A percentile compares a stretch with the other conserved stretches of the same genome.
These are phyloP conservation scores for Acrocephalus scirpaceus DNA, from an alignment of 2,797 vertebrate species.

Conservation along the genomic window DNA sequence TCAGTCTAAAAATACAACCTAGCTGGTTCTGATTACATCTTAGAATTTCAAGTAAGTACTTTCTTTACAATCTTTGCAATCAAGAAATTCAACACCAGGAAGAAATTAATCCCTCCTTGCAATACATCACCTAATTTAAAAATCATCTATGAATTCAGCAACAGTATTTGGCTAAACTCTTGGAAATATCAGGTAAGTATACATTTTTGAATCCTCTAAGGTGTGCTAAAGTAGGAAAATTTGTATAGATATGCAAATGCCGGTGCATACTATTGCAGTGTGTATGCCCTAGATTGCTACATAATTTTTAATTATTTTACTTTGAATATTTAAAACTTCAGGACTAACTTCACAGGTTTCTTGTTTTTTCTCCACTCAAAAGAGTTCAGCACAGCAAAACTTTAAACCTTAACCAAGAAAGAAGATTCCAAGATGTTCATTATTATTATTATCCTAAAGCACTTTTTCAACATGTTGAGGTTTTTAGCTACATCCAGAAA, in stretches of 20 bases:
- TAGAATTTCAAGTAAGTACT: neutral
- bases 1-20: neutral
- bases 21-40: neutral
- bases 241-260: neutral
- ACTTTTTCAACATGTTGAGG: neutral
- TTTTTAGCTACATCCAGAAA: neutral
- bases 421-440: neutral
- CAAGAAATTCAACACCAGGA: neutral
- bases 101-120: slow-evolving; percentile 2
- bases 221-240: neutral
- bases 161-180: neutral
- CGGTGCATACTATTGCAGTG: neutral
- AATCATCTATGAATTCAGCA: neutral
- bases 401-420: neutral
- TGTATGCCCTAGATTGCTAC: neutral
- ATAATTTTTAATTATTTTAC: neutral
- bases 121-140: neutral
- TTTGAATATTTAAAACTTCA: neutral
- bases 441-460: neutral
- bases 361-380: neutral
- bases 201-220: neutral
- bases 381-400: neutral
- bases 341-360: neutral
- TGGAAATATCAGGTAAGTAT: neutral
- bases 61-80: neutral